phyloP scores from a whole-genome alignment of 2,113 vertebrate species.

The Lophura nycthemera region DNA sequence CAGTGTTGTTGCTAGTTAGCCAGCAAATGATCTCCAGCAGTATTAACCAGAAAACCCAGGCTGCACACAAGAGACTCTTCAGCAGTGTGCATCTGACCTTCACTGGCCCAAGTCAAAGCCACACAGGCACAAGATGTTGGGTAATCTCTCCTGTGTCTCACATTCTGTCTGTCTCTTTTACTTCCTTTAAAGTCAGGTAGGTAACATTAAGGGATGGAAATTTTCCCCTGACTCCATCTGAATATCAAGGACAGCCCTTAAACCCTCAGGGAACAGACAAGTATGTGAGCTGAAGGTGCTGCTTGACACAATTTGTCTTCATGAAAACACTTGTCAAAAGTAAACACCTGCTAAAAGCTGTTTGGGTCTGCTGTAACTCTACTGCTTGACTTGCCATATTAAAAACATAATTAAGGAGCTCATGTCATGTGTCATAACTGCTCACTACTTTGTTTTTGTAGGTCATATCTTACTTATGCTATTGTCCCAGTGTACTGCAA shows the following conservation, averaged over 20 bases:
- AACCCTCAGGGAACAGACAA: neutral
- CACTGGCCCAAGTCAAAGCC: neutral
- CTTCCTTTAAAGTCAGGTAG: neutral
- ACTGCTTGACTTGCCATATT: neutral
- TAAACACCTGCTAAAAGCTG: neutral
- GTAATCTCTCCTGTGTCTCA: neutral
- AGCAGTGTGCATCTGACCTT: neutral
- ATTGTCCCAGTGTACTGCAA: neutral
- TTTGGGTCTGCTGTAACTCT: neutral
- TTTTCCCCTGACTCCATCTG: constrained; percentile 39
- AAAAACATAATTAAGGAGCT: neutral
- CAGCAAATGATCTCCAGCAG: neutral
- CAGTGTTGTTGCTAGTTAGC: neutral
- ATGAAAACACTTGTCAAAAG: constrained; percentile 21
- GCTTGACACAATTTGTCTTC: constrained; percentile 20
- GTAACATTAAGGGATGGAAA: neutral
- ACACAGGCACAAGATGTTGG: neutral
- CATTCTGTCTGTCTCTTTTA: neutral
- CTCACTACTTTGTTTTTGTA: neutral
- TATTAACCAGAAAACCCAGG: neutral
- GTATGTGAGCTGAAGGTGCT: neutral
- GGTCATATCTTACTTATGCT: neutral
- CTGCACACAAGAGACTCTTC: neutral
- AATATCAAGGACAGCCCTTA: constrained; percentile 3
- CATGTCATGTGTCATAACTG: neutral